Base-by-base conservation (phyloP, 2,113 vertebrate species). In the Tychaedon coryphoeus region DNA sequence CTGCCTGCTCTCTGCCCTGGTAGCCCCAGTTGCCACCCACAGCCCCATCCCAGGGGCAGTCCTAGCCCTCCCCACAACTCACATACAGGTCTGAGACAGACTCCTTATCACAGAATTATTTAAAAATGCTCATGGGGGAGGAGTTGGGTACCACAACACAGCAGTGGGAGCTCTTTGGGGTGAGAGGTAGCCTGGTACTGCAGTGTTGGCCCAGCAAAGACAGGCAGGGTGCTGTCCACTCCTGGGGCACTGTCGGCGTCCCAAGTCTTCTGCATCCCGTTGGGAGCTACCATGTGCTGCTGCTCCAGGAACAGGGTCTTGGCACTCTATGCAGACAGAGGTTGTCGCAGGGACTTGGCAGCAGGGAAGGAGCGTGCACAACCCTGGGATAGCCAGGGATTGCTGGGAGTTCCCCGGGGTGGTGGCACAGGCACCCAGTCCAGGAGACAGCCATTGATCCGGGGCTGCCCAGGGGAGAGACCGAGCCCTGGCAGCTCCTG, bases 401-500 rank as follows among this genome's bases (percentile, higher is more conserved):
- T 69, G 31, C 56, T 69, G 48, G 11, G 48, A 12, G 11, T 5
- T 70, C 22, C 14, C 33, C 6, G 19, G 22, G 62, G 48, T 48
- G 40, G 78, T 56, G 48, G 78, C 34, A 76, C 26, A 6, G 87
- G 71, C 48, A 75, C 40, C 54, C 78, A 69, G 0, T 42, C 10
- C 34, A 62, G 31, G 34, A 34, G n/a, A 34, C 18, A 61, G 48
- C 19, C 22, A 4, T 4, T 76, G 22, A 12, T 56, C 19, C 0
- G 13, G n/a, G 28, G 38, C 61, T 40, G 61, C 29, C n/a, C 20
- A 38, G 42, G 34, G 15, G 8, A 34, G 31, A 1, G 9, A 19
- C 14, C 0, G 2, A 75, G n/a, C 10, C 6, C 3, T 40, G 53
- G 25, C 77, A 67, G 47, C n/a, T 9, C n/a, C 29, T 34, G 62